These are phyloP conservation scores for Ailuropoda melanoleuca DNA, from an alignment of 2,113 vertebrate species.

Conservation along the genomic window DNA sequence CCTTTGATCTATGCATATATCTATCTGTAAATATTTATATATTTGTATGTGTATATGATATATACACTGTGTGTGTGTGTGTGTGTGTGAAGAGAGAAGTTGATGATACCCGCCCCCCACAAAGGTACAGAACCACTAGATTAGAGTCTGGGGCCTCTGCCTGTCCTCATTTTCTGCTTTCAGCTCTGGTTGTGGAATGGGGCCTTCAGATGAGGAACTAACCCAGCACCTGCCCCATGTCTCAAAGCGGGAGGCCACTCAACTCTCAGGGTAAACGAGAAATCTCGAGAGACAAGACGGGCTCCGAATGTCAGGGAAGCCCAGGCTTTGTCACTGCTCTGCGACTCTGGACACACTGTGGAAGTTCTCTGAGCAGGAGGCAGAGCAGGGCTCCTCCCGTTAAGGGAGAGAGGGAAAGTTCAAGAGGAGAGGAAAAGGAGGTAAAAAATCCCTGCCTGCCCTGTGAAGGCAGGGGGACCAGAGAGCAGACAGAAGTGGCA, in stretches of 20 bases:
- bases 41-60: background rate
- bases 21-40: background rate
- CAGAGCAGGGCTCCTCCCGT: background rate
- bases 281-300: fast-evolving
- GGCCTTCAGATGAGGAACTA: background rate
- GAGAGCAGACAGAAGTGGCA: background rate
- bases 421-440: background rate
- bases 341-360: too few species aligned
- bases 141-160: background rate
- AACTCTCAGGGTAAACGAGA: background rate
- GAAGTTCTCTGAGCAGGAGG: background rate
- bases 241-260: background rate
- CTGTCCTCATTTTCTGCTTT: background rate
- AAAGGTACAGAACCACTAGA: background rate
- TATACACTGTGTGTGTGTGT: background rate
- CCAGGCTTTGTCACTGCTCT: too few species aligned
- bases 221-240: fast-evolving
- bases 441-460: background rate
- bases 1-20: background rate
- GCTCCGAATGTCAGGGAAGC: background rate
- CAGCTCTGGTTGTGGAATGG: background rate
- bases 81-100: background rate
- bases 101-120: fast-evolving
- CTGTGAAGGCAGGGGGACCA: background rate
- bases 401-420: background rate